Base-by-base conservation (phyloP, 2,797 vertebrate genomes). In the Gymnocypris eckloni region DNA sequence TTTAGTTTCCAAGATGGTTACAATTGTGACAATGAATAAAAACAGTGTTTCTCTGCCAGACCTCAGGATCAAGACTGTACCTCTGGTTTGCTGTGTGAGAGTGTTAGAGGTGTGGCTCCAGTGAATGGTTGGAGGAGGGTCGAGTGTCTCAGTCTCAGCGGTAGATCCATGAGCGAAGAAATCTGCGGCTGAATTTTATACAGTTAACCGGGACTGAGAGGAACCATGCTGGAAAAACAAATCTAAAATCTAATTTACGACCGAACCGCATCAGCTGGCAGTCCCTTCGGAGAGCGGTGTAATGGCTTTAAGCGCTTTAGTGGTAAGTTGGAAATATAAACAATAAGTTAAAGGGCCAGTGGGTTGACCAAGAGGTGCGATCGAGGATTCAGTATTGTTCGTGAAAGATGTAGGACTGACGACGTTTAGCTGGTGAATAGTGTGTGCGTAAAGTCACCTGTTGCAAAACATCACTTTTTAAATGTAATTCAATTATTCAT, bases 51-150 rank as follows among this genome's bases (percentile, higher is more conserved):
- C 52, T 20, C 10, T 4, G 28, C 12, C 39, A 76, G 7, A 18
- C 22, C 25, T 28, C 16, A 28, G 64, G 18, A 48, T 75, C 66
- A 83, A 83, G 43, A 45, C 16, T 50, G 41, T 43, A 61, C 76
- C 66, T 79, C 66, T 37, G 9, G 82, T 69, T 28, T 69, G 13
- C 11, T 41, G 41, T 39, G 4, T 45, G 69, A 13, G 41, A 43
- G 71, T 75, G 8, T 83, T 84, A 81, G 84, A 86, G 84, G 84
- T 86, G 84, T 86, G 84, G 84, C 84, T 81, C 84, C 59, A 45
- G 33, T 81, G 54, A 86, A 66, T 64, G 50, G 78, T 50, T 82
- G 52, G 81, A 82, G 73, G 84, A 85, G 77, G 78, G 79, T 86
- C 69, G 56, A 66, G 70, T 80, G 22, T 70, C 80, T 81, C n/a